phyloP scores from a whole-genome alignment of 2,888 invertebrate genomes.

The Drosophila ustulata region DNA sequence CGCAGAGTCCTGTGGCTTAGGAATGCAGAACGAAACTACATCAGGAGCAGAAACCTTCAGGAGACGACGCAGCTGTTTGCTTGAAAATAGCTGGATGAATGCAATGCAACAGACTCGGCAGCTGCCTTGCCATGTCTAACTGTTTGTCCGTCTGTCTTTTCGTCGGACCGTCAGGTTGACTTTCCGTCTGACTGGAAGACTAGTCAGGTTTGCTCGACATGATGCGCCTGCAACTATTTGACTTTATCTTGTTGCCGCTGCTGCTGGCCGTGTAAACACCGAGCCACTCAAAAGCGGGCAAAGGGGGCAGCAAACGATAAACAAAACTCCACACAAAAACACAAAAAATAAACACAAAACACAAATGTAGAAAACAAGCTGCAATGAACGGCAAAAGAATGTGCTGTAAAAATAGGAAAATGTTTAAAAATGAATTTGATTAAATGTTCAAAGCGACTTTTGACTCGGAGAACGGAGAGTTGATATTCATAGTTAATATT shows the following conservation, averaged over 20 bases:
- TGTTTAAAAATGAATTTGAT: no score
- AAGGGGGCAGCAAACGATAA: constrained; percentile 40
- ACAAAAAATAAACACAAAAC: constrained; percentile 2
- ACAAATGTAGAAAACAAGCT: not conserved
- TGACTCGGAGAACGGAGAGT: no score
- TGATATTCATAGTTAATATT: no score
- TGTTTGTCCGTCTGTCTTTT: constrained; percentile 30
- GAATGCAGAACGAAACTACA: constrained; percentile 23
- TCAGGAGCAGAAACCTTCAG: constrained; percentile 10
- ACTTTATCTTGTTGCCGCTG: constrained; percentile 69
- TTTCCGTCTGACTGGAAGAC: constrained; percentile 36
- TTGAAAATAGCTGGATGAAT: constrained; percentile 28
- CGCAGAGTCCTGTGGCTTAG: constrained; percentile 28
- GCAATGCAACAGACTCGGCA: constrained; percentile 33
- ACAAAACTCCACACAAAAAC: constrained; percentile 36
- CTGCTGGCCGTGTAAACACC: constrained; percentile 57
- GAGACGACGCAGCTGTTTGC: constrained; percentile 22
- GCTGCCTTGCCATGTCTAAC: constrained; percentile 7
- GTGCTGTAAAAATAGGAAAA: constrained; percentile 3
- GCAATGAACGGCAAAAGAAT: not conserved
- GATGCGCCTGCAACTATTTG: constrained; percentile 74
- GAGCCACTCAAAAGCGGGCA: constrained; percentile 22
- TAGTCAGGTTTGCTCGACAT: constrained; percentile 63
- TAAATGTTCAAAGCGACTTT: no score
- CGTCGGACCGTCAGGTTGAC: constrained; percentile 22